Base-by-base conservation (phyloP, 1,140 invertebrate genomes). In the Vanessa tameamea region DNA sequence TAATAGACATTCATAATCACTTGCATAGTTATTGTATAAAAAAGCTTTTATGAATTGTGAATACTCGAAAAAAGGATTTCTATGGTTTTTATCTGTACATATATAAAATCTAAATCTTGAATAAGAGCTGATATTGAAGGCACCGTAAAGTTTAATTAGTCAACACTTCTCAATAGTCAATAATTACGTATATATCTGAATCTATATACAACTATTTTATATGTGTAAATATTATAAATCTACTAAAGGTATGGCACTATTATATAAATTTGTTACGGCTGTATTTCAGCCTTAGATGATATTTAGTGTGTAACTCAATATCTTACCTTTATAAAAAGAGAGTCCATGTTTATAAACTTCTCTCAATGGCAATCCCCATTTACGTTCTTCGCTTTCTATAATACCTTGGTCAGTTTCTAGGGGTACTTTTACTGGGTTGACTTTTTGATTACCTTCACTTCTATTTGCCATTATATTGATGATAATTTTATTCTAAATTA, bases 271-370 rank as follows among this genome's bases (percentile, higher is more conserved):
- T 43, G 37, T 23, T 5, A 6, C 23, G 3, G 8, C 3, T 23
- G 20, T 5, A 50, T 50, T 5, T 14, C 48, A 50, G 5, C 12
- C 53, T 7, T 55, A 55, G 8, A 55, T 23, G 7, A 55, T 55
- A 20, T 57, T 23, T 23, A 23, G 12, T 23, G 5, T 23, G 53
- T 57, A 57, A 12, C 4, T 15, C 1, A 6, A 12, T 50, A 50
- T 50, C 2, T 57, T 57, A 98, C 97, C 97, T 96, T 97, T 98
- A 84, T 98, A 98, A 92, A 98, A 98, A 83, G 94, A 95, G 31
- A 98, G 89, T 23, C 96, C 97, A 72, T 98, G 94, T 92, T 96
- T 96, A 89, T 98, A 98, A n/a, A 98, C 94, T 83, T 97, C 97
- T 87, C 94, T 94, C 66, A 97, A 87, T 16, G 95, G 94, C 81